phyloP scores from a whole-genome alignment of 2,113 vertebrate genomes.

The Odontophorus gujanensis region DNA sequence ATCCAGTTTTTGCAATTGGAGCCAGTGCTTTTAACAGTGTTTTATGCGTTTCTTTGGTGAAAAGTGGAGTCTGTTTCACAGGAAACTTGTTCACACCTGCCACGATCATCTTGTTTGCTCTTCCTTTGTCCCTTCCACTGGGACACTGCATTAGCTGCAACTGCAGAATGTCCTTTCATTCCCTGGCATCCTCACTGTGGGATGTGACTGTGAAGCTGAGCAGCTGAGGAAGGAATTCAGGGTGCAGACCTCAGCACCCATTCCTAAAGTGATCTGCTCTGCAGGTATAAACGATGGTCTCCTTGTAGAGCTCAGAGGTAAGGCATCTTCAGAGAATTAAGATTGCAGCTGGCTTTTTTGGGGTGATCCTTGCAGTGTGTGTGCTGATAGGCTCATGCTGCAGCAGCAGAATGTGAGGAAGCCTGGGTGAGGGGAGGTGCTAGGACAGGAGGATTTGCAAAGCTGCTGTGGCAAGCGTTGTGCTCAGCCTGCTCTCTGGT shows the following conservation, averaged over 20 bases:
- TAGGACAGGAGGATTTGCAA: constrained; percentile 26
- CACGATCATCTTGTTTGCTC: background rate
- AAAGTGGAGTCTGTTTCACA: background rate
- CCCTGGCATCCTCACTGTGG: background rate
- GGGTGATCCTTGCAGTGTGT: rapidly evolving
- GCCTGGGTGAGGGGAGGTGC: constrained; percentile 24
- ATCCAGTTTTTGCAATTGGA: background rate
- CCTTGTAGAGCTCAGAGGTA: background rate
- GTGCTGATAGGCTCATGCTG: background rate
- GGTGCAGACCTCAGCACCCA: background rate
- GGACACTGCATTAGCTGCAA: background rate
- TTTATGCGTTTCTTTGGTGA: constrained; percentile 6
- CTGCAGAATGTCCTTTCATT: constrained; percentile 11
- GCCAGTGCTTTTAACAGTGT: background rate
- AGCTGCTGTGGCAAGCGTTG: background rate
- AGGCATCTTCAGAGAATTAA: background rate
- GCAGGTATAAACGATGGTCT: background rate
- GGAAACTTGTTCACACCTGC: constrained; percentile 25
- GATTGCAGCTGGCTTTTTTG: background rate
- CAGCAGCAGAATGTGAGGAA: constrained; percentile 10
- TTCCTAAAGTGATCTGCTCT: background rate
- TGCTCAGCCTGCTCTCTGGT: constrained; percentile 72
- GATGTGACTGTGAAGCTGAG: background rate
- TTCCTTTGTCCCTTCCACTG: background rate
- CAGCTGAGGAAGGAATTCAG: background rate